phyloP scores from a whole-genome alignment of 2,888 invertebrate genomes.

The Geotrupes spiniger region DNA sequence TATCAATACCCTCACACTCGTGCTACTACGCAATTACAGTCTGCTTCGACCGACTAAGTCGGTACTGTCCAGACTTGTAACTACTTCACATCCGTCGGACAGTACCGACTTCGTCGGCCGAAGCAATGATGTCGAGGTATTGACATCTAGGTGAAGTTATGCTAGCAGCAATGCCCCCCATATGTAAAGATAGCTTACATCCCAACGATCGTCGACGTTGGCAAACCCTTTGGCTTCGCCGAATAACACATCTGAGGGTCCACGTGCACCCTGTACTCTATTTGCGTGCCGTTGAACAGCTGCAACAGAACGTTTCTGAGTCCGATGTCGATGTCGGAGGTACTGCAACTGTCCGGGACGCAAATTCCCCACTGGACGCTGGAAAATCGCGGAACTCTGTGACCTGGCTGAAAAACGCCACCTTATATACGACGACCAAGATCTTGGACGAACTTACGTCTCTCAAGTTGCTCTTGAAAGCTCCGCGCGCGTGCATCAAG shows the following conservation, averaged over 20 bases:
- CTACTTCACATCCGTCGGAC: too few species aligned
- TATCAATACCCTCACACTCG: too few species aligned
- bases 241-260: slow-evolving; percentile 62
- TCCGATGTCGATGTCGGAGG: slow-evolving; percentile 58
- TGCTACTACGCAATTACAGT: too few species aligned
- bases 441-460: slow-evolving; percentile 56
- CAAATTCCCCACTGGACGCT: slow-evolving; percentile 68
- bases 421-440: slow-evolving; percentile 10
- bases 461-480: slow-evolving; percentile 62
- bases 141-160: too few species aligned
- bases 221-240: slow-evolving; percentile 23
- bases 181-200: slow-evolving; percentile 30
- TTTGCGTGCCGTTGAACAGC: slow-evolving; percentile 51
- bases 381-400: slow-evolving; percentile 65
- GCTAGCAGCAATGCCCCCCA: too few species aligned
- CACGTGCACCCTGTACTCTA: slow-evolving; percentile 58
- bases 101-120: too few species aligned
- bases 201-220: slow-evolving; percentile 36
- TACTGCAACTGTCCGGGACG: slow-evolving; percentile 60
- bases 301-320: slow-evolving; percentile 52
- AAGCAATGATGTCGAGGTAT: too few species aligned
- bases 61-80: too few species aligned
- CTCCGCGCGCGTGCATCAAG: slow-evolving; percentile 59
- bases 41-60: too few species aligned
- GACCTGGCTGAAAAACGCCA: slow-evolving; percentile 59